phyloP scores from a whole-genome alignment of 2,797 vertebrate species.

The Rhabdophis nuchalis region DNA sequence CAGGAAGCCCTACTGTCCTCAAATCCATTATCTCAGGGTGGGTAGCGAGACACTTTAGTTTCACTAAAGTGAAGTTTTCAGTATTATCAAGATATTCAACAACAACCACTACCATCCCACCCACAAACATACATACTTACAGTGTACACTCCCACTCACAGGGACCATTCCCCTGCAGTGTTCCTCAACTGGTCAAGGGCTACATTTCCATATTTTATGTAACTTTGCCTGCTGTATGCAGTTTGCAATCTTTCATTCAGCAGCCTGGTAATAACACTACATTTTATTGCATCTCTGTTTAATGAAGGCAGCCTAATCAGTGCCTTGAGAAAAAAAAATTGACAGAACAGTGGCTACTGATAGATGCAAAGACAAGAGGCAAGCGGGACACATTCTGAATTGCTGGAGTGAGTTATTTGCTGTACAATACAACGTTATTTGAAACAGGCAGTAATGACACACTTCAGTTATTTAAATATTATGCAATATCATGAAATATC shows the following conservation, averaged over 20 bases:
- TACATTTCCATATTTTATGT: not conserved
- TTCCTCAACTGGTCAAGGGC: not conserved
- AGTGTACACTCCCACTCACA: not conserved
- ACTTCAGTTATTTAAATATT: not conserved
- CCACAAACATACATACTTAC: not conserved
- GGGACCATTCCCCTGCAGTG: not conserved
- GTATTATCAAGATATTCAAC: not conserved
- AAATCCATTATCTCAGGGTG: not conserved
- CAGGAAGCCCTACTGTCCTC: not conserved
- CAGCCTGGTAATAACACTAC: not conserved
- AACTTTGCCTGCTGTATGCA: conserved; percentile 6
- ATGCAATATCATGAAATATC: not conserved
- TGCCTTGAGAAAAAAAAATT: not conserved
- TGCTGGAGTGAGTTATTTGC: conserved; percentile 10
- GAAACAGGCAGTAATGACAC: not conserved
- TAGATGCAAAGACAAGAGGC: not conserved
- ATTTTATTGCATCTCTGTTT: not conserved
- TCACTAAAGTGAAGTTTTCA: not conserved
- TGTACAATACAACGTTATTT: not conserved
- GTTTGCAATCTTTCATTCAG: not conserved
- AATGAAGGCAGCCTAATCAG: conserved; percentile 9
- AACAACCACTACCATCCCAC: not conserved
- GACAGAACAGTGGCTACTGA: not conserved
- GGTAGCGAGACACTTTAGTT: not conserved
- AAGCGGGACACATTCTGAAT: conserved; percentile 3